A percentile compares a stretch with the other conserved stretches of the same genome.
These are phyloP conservation scores for Lasiurus cinereus DNA, from an alignment of 2,113 vertebrate genomes.

Conservation along the genomic window DNA sequence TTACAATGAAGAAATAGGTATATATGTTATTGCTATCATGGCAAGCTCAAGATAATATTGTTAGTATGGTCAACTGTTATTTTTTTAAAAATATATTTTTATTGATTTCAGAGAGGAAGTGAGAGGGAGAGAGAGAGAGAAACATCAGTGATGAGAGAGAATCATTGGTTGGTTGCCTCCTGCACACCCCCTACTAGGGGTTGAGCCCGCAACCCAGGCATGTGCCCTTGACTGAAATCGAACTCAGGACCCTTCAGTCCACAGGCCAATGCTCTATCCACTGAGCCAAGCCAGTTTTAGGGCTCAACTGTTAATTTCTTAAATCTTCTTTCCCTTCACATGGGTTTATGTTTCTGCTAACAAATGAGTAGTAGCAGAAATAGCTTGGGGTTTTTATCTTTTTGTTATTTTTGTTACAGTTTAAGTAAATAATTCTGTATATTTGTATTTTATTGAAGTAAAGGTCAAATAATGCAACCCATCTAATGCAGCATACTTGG, in stretches of 20 bases:
- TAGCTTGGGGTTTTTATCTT: constrained; percentile 20
- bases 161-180: no score
- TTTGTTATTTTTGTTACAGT: background rate
- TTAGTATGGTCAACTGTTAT: accelerated
- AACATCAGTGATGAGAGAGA: no score
- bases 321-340: background rate
- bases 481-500: background rate
- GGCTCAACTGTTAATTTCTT: accelerated
- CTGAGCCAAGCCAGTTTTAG: no score
- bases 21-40: constrained; percentile 36
- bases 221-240: no score
- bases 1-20: constrained; percentile 62
- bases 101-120: no score
- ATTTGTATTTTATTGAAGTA: background rate
- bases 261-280: no score
- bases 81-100: background rate
- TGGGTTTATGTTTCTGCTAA: constrained; percentile 57
- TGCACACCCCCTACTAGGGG: no score
- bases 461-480: background rate
- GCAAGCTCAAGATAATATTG: background rate
- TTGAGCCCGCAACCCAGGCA: no score
- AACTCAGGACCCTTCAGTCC: no score
- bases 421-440: constrained; percentile 37
- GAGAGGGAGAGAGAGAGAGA: no score
- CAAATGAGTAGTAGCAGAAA: background rate